Base-by-base conservation (phyloP, 2,113 vertebrate species). In the Lipophrys pholis region DNA sequence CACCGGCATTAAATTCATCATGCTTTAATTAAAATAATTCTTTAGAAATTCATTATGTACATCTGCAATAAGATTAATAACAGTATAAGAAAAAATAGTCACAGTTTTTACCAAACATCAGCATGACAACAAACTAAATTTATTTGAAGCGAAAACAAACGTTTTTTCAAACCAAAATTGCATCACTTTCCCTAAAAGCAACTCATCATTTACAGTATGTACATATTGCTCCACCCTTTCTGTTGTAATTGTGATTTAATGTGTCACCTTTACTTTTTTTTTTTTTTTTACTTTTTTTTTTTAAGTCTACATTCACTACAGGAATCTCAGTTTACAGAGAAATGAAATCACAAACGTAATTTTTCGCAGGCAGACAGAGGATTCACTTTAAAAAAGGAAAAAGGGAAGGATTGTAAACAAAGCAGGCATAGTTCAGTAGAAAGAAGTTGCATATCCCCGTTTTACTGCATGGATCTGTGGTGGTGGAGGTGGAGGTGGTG, bases 11-110 rank as follows among this genome's bases (percentile, higher is more conserved):
- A 69, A 77, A 87, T 83, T 90, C 90, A 66, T 81, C 94, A 94
- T 95, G 94, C 94, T 95, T 95, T 94, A 94, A 94, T 95, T 94
- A 94, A 94, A 95, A 95, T 95, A 94, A 89, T 94, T 94, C 86
- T 93, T 93, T 94, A 94, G 89, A 95, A 95, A 94, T 91, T 87
- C 88, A 73, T 80, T 93, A 94, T 94, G 85, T 94, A 93, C 93
- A 94, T 91, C 51, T 88, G 83, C 82, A 92, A 93, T 93, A 93
- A 94, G 92, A 94, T 92, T 88, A 93, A 92, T 92, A 90, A 91
- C 89, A 89, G 87, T 89, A 87, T 90, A 92, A 87, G 82, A 93
- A 91, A 94, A 93, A 93, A 89, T 86, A 86, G 89, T 93, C 81
- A 88, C 90, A 87, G 86, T 90, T 93, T 82, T 90, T 89, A 86